Percentiles rank a stretch among this genome's conserved stretches.
These are phyloP conservation scores for Scaptomyza tumidula DNA, from an alignment of 2,888 invertebrate genomes.

Conservation along the genomic window DNA sequence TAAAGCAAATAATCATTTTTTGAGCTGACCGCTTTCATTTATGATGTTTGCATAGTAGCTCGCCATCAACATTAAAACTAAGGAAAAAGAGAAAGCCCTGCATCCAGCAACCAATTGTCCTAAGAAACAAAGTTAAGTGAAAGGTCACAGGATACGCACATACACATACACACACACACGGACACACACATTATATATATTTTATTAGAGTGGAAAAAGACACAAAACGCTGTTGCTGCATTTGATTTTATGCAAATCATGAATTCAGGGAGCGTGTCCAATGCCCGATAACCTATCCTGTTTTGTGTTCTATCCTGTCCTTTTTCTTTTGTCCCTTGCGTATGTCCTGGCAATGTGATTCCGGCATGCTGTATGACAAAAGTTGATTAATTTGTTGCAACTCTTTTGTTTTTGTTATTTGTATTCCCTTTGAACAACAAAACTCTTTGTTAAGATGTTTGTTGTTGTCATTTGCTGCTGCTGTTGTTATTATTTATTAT, in stretches of 20 bases:
- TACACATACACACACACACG: background rate
- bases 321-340: background rate
- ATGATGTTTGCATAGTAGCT: conserved; percentile 52
- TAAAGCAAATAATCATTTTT: conserved; percentile 75
- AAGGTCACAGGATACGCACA: conserved; percentile 48
- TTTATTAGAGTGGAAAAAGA: conserved; percentile 34
- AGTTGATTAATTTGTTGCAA: conserved; percentile 74
- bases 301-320: background rate
- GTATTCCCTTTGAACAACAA: conserved; percentile 7
- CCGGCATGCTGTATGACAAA: conserved; percentile 23
- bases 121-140: conserved; percentile 37
- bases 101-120: conserved; percentile 18
- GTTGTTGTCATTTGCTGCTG: background rate
- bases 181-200: conserved; percentile 31
- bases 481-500: background rate
- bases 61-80: conserved; percentile 23
- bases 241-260: conserved; percentile 70
- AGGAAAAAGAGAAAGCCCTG: conserved; percentile 12
- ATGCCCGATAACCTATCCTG: conserved; percentile 23
- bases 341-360: conserved; percentile 10
- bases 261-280: conserved; percentile 53
- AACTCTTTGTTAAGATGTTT: conserved; percentile 61
- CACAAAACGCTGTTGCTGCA: conserved; percentile 32
- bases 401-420: conserved; percentile 49
- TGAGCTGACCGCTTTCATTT: conserved; percentile 44